These are phyloP conservation scores for Drosophila oshimai DNA, from an alignment of 1,140 invertebrate species.

Conservation along the genomic window DNA sequence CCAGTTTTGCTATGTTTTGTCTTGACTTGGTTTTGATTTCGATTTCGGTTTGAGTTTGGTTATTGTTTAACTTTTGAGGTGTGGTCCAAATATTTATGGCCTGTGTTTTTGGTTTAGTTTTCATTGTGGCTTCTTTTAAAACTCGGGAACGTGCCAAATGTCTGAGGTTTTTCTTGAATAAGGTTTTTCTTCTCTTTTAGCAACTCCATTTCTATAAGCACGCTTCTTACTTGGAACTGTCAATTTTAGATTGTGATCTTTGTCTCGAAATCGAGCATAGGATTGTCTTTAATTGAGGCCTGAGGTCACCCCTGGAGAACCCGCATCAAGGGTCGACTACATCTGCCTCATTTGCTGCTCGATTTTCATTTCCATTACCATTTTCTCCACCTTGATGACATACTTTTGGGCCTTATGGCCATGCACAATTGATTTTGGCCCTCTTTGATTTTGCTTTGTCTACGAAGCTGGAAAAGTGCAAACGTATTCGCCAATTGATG, in stretches of 20 bases:
- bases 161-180: slow-evolving; percentile 3
- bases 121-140: slow-evolving; percentile 29
- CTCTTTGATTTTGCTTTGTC: slow-evolving; percentile 28
- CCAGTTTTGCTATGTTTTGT: slow-evolving; percentile 9
- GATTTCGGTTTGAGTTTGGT: slow-evolving; percentile 16
- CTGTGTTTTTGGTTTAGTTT: slow-evolving; percentile 5
- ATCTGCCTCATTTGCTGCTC: slow-evolving; percentile 61
- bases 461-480: slow-evolving; percentile 19
- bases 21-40: slow-evolving; percentile 42
- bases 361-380: slow-evolving; percentile 25
- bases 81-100: slow-evolving; percentile 46
- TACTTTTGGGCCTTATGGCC: slow-evolving; percentile 43
- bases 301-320: slow-evolving; percentile 12
- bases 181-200: slow-evolving; percentile 3
- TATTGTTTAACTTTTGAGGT: slow-evolving; percentile 36
- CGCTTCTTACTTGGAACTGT: slow-evolving; percentile 36
- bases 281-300: slow-evolving; percentile 50
- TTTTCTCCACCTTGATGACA: slow-evolving; percentile 50
- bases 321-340: slow-evolving; percentile 50
- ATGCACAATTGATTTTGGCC: slow-evolving; percentile 60
- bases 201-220: slow-evolving; percentile 17
- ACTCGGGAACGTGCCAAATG: slow-evolving; percentile 48
- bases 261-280: slow-evolving; percentile 39
- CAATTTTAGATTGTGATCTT: slow-evolving; percentile 38
- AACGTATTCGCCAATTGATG: slow-evolving; percentile 60